A percentile compares a stretch with the other conserved stretches of the same genome.
Conservation (phyloP, 2,797 vertebrate genomes). For the Hypotaenidia okinawae region DNA sequence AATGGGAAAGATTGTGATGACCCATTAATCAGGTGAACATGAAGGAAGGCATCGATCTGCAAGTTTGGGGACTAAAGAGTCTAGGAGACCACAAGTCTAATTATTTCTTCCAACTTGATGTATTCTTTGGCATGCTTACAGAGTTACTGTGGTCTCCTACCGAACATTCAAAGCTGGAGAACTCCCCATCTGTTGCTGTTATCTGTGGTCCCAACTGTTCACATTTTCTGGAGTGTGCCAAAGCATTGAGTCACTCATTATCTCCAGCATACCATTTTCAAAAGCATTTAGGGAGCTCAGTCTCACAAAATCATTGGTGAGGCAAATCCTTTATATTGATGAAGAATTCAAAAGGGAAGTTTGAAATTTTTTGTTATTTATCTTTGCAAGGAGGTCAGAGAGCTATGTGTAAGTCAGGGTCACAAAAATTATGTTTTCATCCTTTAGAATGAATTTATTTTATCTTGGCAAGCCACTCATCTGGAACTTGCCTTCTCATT, state of each 20-base stretch:
- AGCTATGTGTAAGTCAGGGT: not conserved
- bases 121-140: conserved; percentile 26
- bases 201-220: conserved; percentile 55
- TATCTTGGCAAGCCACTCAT: not conserved
- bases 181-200: conserved; percentile 55
- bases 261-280: not conserved
- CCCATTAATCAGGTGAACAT: not conserved
- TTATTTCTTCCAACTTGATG: not conserved
- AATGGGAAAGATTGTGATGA: not conserved
- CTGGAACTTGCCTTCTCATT: not conserved
- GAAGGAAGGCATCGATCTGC: not conserved
- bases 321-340: not conserved
- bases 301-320: not conserved
- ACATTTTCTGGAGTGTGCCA: conserved; percentile 30
- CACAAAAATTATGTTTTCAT: not conserved
- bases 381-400: not conserved
- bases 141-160: conserved; percentile 8
- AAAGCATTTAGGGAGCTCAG: not conserved
- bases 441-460: not conserved
- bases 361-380: not conserved
- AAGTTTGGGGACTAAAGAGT: not conserved
- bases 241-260: conserved; percentile 36
- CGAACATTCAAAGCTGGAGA: conserved; percentile 43
- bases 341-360: not conserved
- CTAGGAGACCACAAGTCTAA: not conserved